Conservation (phyloP, 1,140 invertebrate genomes). For the Nylanderia fulva region DNA sequence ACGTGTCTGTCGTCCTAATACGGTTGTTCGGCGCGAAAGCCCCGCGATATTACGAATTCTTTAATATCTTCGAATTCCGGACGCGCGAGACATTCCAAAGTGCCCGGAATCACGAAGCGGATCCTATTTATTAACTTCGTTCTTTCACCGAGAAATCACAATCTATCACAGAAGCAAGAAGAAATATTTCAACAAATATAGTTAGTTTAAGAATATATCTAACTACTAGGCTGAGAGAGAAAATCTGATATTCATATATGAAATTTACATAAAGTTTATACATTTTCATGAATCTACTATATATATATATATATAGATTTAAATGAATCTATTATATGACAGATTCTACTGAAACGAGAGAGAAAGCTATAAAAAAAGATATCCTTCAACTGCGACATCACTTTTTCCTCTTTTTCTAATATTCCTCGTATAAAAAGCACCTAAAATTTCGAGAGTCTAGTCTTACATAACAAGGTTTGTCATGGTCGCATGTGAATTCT, state of each 20-base stretch:
- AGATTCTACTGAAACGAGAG: not conserved
- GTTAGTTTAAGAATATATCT: not conserved
- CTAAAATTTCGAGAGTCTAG: constrained; percentile 47
- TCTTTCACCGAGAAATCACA: not conserved
- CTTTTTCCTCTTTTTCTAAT: not conserved
- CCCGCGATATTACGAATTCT: constrained; percentile 54
- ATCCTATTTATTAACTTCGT: constrained; percentile 13
- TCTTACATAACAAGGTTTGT: constrained; percentile 59
- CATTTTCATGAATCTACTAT: not conserved
- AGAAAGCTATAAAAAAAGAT: not conserved
- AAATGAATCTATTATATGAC: not conserved
- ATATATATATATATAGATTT: no score
- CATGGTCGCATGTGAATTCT: constrained; percentile 75
- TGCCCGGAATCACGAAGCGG: not conserved
- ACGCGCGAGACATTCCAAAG: constrained; percentile 19
- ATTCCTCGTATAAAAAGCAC: constrained; percentile 14
- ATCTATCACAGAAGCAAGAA: not conserved
- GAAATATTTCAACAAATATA: not conserved
- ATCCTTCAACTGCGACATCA: constrained; percentile 12
- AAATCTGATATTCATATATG: not conserved
- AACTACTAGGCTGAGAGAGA: not conserved
- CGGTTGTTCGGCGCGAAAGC: constrained; percentile 9
- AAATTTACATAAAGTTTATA: not conserved
- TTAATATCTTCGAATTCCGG: constrained; percentile 46
- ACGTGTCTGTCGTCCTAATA: constrained; percentile 56